phyloP scores from a whole-genome alignment of 2,113 vertebrate genomes.

The Haplochromis burtoni region DNA sequence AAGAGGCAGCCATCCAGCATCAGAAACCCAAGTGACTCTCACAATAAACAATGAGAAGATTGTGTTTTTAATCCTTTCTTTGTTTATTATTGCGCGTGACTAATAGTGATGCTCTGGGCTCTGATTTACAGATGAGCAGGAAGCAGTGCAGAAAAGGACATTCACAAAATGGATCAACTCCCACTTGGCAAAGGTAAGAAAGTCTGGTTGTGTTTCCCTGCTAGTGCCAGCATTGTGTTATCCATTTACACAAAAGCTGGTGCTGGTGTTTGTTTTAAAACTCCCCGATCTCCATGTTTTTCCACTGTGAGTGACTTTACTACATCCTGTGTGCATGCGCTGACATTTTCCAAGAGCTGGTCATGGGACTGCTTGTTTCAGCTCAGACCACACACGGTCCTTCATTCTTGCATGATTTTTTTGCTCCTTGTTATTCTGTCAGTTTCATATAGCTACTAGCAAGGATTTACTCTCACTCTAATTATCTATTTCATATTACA shows the following conservation, averaged over 20 bases:
- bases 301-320: background rate
- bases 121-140: constrained; percentile 89
- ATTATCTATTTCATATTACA: constrained; percentile 43
- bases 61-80: constrained; percentile 35
- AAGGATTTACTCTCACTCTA: constrained; percentile 46
- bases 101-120: constrained; percentile 40
- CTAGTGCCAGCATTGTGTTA: constrained; percentile 39
- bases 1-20: background rate
- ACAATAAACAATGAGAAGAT: constrained; percentile 36
- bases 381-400: constrained; percentile 17
- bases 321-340: background rate
- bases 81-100: constrained; percentile 36
- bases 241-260: background rate
- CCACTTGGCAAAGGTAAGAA: constrained; percentile 91
- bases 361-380: constrained; percentile 37
- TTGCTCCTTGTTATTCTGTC: constrained; percentile 2
- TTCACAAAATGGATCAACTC: constrained; percentile 99
- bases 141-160: constrained; percentile 95
- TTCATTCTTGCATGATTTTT: constrained; percentile 2
- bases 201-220: constrained; percentile 12
- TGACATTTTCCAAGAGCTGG: constrained; percentile 32
- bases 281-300: background rate
- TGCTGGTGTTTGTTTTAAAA: constrained; percentile 18
- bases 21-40: background rate
- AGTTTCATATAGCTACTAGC: constrained; percentile 40